Base-by-base conservation (phyloP, 2,888 invertebrate species). In the Liposcelis brunnea region DNA sequence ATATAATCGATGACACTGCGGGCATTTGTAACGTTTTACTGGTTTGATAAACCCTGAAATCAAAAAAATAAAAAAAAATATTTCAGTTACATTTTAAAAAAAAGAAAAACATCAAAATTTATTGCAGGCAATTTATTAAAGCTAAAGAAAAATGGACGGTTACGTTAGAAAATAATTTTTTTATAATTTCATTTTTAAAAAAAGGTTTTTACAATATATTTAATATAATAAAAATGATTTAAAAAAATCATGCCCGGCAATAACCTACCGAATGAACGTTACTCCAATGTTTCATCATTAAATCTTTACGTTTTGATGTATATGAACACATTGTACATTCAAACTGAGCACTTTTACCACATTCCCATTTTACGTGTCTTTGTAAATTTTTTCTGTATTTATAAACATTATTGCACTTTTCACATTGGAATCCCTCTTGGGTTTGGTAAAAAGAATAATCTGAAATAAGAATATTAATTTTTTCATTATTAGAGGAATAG, bases 1-100 rank as follows among this genome's bases (percentile, higher is more conserved):
- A 51, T 65, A 64, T 1, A 56, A 58, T 7, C 61, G 60, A 47
- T 59, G 58, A 49, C 64, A 64, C 10, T 57, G 55, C 1, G 62
- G 63, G 53, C 63, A 63, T 33, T 59, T 56, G 45, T 58, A 61
- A 26, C 26, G 26, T 26, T 26, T 26, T 26, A 6, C 26, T 6
- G 26, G 26, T 26, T 26, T 26, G 5, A 26, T 8, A 26, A 26
- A 26, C 8, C 46, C 47, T 8, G 49, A 46, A 44, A 55, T 50
- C 26, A 26, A 26, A 26, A 26, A 26, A 26, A 10, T 19, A 19
- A 42, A 21, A 33, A 8, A 14, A 37, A 11, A 47, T 16, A 38
- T n/a, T n/a, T n/a, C n/a, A n/a, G n/a, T n/a, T n/a, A n/a, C n/a
- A n/a, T n/a, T n/a, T n/a, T n/a, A n/a, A n/a, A n/a, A n/a, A n/a